These are phyloP conservation scores for Tyria jacobaeae DNA, from an alignment of 2,888 invertebrate genomes.

Conservation along the genomic window DNA sequence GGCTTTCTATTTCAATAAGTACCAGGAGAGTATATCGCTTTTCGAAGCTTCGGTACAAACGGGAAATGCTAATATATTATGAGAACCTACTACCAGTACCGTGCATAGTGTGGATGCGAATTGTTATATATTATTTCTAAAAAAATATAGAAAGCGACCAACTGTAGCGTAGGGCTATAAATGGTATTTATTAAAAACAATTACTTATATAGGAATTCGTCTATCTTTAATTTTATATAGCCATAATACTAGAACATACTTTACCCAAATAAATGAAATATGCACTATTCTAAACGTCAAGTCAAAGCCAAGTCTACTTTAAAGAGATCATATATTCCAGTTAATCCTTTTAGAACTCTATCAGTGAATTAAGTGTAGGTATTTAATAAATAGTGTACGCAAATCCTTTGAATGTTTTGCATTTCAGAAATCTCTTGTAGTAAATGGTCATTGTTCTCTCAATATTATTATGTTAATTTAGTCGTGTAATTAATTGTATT, in stretches of 20 bases:
- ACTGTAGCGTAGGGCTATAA: too few species aligned
- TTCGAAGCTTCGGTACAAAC: too few species aligned
- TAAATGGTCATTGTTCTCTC: constrained; percentile 13
- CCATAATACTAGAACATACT: background rate
- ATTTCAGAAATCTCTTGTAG: constrained; percentile 15
- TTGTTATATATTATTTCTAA: too few species aligned
- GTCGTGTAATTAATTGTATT: constrained; percentile 19
- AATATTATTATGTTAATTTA: constrained; percentile 19
- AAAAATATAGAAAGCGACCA: too few species aligned
- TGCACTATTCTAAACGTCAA: background rate
- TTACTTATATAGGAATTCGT: too few species aligned
- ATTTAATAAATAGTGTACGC: constrained; percentile 14
- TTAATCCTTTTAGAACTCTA: constrained; percentile 10
- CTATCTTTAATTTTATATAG: background rate
- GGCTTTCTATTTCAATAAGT: constrained; percentile 23
- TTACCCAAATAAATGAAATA: background rate
- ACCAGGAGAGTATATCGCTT: too few species aligned
- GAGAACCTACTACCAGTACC: too few species aligned
- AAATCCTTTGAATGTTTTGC: constrained; percentile 5
- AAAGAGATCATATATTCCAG: constrained; percentile 6
- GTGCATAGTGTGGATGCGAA: too few species aligned
- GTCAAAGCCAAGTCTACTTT: background rate
- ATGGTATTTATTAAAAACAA: too few species aligned
- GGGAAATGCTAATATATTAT: too few species aligned
- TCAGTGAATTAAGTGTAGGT: constrained; percentile 13